A percentile compares a stretch with the other conserved stretches of the same genome.
phyloP scores from a whole-genome alignment of 2,797 vertebrate genomes.

The Ctenopoma multispine region DNA sequence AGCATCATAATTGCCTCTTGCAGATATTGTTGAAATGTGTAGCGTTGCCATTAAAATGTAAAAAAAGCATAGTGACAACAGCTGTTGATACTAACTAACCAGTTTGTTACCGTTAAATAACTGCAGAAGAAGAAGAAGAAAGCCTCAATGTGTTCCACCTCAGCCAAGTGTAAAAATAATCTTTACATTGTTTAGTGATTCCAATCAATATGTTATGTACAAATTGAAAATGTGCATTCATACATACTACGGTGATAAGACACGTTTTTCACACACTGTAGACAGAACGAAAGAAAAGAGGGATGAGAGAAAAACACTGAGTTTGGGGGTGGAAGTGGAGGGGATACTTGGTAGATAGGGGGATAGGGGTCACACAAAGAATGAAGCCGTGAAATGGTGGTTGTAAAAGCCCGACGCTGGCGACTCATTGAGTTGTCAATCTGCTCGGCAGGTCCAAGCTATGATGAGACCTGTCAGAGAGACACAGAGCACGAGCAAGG shows the following conservation, averaged over 20 bases:
- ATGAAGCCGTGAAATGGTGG: constrained; percentile 78
- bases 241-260: neutral
- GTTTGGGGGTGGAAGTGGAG: constrained; percentile 20
- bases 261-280: neutral
- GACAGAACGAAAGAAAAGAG: constrained; percentile 6
- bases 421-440: constrained; percentile 90
- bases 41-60: neutral
- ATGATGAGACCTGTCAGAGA: constrained; percentile 78
- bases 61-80: neutral
- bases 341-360: constrained; percentile 18
- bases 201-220: too few relatives aligned
- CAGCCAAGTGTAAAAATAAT: too few relatives aligned
- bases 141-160: too few relatives aligned
- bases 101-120: too few relatives aligned
- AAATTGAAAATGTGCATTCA: too few relatives aligned
- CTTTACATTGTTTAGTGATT: too few relatives aligned
- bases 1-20: too few relatives aligned
- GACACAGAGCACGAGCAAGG: constrained; percentile 38
- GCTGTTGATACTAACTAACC: too few relatives aligned
- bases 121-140: too few relatives aligned
- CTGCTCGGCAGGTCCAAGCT: constrained; percentile 76
- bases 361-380: constrained; percentile 68
- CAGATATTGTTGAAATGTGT: neutral
- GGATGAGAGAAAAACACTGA: constrained; percentile 5
- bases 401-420: constrained; percentile 77